Percentiles rank a stretch among this genome's conserved stretches.
phyloP scores from a whole-genome alignment of 2,888 invertebrate species.

The Calliscelio sp. region DNA sequence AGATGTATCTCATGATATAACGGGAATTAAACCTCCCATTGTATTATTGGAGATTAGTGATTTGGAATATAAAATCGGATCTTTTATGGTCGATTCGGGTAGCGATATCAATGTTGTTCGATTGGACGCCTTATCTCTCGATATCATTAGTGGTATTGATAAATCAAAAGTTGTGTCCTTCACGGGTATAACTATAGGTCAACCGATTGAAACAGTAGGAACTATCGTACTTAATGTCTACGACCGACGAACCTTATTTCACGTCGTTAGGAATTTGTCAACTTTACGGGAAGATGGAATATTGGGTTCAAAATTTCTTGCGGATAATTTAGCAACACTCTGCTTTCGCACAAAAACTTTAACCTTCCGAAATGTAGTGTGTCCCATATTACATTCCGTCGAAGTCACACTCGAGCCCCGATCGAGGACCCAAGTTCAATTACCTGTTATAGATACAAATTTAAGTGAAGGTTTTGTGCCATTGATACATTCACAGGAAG shows the following conservation, averaged over 20 bases:
- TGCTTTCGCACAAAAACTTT: too few relatives aligned
- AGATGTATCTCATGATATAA: neutral
- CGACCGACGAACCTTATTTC: neutral
- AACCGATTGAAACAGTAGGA: neutral
- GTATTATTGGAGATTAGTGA: neutral
- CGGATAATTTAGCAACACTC: too few relatives aligned
- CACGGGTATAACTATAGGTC: neutral
- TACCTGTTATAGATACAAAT: neutral
- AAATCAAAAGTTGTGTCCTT: neutral
- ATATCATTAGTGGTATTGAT: slow-evolving; percentile 4
- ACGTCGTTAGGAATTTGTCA: slow-evolving; percentile 14
- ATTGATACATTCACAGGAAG: neutral
- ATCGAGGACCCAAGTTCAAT: neutral
- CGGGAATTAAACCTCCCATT: neutral
- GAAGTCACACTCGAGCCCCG: neutral
- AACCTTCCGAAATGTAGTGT: too few relatives aligned
- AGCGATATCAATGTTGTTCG: slow-evolving; percentile 15
- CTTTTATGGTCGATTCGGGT: slow-evolving; percentile 32
- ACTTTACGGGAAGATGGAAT: slow-evolving; percentile 9
- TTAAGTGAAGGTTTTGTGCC: slow-evolving; percentile 7
- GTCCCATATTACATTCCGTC: too few relatives aligned
- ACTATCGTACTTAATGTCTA: neutral
- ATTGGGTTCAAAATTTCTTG: slow-evolving; percentile 14
- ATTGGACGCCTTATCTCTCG: neutral
- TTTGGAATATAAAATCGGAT: neutral